Base-by-base conservation (phyloP, 2,113 vertebrate genomes). In the Sebastes fasciatus region DNA sequence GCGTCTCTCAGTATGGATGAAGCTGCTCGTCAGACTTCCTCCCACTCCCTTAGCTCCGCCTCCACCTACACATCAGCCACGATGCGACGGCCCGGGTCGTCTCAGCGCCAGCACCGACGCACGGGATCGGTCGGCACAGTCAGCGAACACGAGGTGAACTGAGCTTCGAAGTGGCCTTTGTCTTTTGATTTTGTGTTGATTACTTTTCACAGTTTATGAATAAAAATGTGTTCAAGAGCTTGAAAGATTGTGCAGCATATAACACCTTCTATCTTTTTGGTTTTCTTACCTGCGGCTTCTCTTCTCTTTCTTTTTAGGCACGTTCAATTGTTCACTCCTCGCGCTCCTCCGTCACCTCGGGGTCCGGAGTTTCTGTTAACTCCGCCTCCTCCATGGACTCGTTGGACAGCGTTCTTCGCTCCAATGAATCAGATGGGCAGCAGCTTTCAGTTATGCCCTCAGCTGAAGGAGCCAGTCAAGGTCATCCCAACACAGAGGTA, bases 1-100 rank as follows among this genome's bases (percentile, higher is more conserved):
- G 98, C 98, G 5, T 99, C 98, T n/a, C 87, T 99, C 86, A 98
- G 97, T 88, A 99, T 99, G 98, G 98, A 99, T 46, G 97, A 99
- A 81, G 98, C 98, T 17, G 97, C 98, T 16, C 96, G 96, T 55
- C 97, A 99, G 48, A 96, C 96, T 68, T 93, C 96, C 54, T 90
- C 94, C 8, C 88, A 91, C 57, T 92, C 94, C 8, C 87, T 94
- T 0, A 78, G 92, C 89, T 94, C 94, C 9, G 86, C 94, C 8
- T 95, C 72, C 91, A 69, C 95, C 81, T 89, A 83, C 14, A 79
- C 90, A 0, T 94, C 94, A 0, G 91, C 95, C 78, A 87, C 94
- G 0, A 79, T 94, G 79, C 92, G 96, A 90, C 88, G 93, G 19
- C 97, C 97, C 0, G 81, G 88, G 82, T 94, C 85, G 9, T 74